Base-by-base conservation (phyloP, 1,140 invertebrate species). In the Bombus polaris region DNA sequence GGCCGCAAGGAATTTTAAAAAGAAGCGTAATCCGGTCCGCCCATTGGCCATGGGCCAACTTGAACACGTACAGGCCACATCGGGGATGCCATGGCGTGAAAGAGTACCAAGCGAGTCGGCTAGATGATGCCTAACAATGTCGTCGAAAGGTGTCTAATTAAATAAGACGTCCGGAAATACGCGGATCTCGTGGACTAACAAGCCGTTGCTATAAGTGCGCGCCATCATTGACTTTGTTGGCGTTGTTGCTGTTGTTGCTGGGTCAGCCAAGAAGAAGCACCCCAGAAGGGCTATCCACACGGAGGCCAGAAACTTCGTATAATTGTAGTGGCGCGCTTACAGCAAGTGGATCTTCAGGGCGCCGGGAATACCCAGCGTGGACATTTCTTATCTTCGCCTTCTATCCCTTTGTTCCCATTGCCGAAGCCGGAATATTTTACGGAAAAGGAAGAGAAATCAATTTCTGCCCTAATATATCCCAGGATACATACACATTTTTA, bases 91-190 rank as follows among this genome's bases (percentile, higher is more conserved):
- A 77, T 70, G 74, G 71, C 71, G 62, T 73, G 83, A 81, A 90
- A 73, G 86, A 83, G 88, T 93, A 89, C 91, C 91, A 84, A 32
- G 84, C 90, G 35, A 92, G 89, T 91, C 89, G 86, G 85, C 86
- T 88, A 85, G 87, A 89, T 89, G 85, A 75, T 89, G 89, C 91
- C 92, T 94, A 95, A 95, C 94, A 95, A 95, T 92, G 92, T 92
- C 90, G 91, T 93, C 91, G 90, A 94, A 93, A 94, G 92, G 85
- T 88, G 92, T 91, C 94, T 95, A 95, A 95, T 95, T 94, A 95
- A 95, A 94, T 95, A 94, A 95, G 94, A 94, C 91, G 92, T 90
- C 90, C 88, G 89, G 90, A 93, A 93, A 94, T 92, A 92, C 73
- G 88, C 88, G 88, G 66, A 80, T 83, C 79, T 44, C 62, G 80